phyloP scores from a whole-genome alignment of 2,113 vertebrate species.

The Xiphophorus couchianus region DNA sequence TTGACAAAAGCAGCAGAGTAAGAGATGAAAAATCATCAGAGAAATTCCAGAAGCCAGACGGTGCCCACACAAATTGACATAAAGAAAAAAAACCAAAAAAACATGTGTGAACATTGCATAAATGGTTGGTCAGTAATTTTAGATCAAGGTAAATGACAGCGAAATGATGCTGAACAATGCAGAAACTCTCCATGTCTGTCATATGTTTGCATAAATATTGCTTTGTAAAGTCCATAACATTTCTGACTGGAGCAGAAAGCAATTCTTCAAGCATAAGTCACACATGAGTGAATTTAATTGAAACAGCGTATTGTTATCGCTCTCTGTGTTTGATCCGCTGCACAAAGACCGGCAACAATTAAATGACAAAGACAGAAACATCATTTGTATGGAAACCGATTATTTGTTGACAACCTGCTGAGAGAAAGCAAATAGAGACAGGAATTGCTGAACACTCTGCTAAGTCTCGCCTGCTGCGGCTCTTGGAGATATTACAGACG shows the following conservation, averaged over 20 bases:
- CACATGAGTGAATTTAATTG: conserved; percentile 81
- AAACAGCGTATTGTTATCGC: conserved; percentile 76
- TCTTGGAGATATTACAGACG: conserved; percentile 50
- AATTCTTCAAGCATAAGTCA: conserved; percentile 79
- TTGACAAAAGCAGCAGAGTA: conserved; percentile 52
- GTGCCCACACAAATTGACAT: neutral
- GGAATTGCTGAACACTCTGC: conserved; percentile 54
- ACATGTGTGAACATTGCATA: conserved; percentile 12
- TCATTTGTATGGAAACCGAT: conserved; percentile 75
- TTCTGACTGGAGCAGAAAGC: conserved; percentile 71
- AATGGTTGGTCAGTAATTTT: conserved; percentile 24
- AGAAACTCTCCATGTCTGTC: conserved; percentile 26
- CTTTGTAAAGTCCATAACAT: conserved; percentile 51
- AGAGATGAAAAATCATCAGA: conserved; percentile 30
- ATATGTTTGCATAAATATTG: conserved; percentile 53
- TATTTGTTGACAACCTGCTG: conserved; percentile 72
- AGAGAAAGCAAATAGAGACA: conserved; percentile 66
- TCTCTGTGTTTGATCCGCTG: conserved; percentile 73
- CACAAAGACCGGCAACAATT: conserved; percentile 74
- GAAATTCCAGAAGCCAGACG: conserved; percentile 23
- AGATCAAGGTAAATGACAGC: conserved; percentile 22
- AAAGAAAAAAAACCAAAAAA: neutral
- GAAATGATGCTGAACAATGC: conserved; percentile 7
- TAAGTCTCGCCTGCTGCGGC: conserved; percentile 41
- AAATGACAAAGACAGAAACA: conserved; percentile 74